Evolutionary conservation across 2,888 invertebrate species (phyloP), one percentile per base, ranked within the genome.

Genomic region (Thereva nobilitata): DNA sequence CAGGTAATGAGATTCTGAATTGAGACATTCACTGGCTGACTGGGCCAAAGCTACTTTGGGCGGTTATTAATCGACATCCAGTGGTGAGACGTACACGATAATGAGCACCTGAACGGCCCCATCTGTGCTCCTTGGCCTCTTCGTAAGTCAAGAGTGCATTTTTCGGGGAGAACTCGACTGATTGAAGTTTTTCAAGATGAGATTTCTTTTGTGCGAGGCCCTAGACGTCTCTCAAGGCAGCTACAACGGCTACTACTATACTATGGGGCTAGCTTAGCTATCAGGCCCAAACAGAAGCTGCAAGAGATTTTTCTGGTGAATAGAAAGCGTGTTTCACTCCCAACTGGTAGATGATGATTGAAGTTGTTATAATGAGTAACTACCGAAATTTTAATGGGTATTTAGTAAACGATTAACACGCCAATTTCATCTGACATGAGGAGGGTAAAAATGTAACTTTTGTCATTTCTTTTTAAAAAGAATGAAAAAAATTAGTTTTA

Each of bases 31-130:
- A 61, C 61, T 34, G 12, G 47, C 47, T 34, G 38, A 35, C 56
- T 37, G 57, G 10, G 50, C 23, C 23, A 34, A 34, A 35, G 34
- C 50, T 35, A 50, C 50, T 45, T 55, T 23, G 55, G 23, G 40
- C 10, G 47, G 38, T 67, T 56, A 67, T 67, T 63, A 67, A 67
- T 67, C 53, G 63, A 64, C 68, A 57, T 68, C 68, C 68, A 68
- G 59, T 64, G 64, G 68, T 64, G 68, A 64, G 64, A 65, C 68
- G 57, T 68, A 68, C 54, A 56, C 54, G 65, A 65, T 68, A 68
- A 68, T 68, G 55, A 68, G 59, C 47, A 23, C 23, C 23, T 23
- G 23, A 23, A 23, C 23, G 23, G 37, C 47, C 38, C 57, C 57
- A 45, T 59, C 47, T 47, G 40, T 38, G 57, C 57, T 59, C 57